Evolutionary conservation across 2,113 vertebrate species (phyloP).

Genomic region (Antennarius striatus): DNA sequence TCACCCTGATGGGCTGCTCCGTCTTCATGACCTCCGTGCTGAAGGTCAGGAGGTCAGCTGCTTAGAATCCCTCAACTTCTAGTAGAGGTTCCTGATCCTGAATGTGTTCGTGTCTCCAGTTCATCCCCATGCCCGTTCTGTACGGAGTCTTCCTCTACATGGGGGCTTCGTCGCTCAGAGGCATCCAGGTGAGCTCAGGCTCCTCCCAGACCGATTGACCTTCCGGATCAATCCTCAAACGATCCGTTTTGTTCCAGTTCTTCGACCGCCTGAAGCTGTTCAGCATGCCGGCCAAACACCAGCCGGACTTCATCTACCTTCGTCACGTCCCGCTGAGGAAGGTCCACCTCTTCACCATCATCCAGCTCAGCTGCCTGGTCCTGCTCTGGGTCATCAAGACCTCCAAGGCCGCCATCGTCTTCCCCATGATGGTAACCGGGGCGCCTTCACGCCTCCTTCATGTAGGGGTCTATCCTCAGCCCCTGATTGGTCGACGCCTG

Average conservation of each 20-base stretch:
- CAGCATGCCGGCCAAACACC: constrained; percentile 97
- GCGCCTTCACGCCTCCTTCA: neutral
- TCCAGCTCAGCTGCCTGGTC: constrained; percentile 93
- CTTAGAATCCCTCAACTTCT: no score
- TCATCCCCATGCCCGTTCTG: constrained; percentile 98
- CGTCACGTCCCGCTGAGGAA: constrained; percentile 96
- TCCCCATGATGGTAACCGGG: constrained; percentile 96
- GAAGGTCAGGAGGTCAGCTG: constrained; percentile 79
- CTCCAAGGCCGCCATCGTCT: constrained; percentile 95
- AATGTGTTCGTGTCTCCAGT: constrained; percentile 73
- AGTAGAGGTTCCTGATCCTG: neutral
- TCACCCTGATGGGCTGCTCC: constrained; percentile 96
- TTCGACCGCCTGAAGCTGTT: constrained; percentile 95
- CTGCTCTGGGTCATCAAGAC: constrained; percentile 98
- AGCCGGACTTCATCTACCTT: constrained; percentile 98
- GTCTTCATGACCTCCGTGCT: constrained; percentile 98
- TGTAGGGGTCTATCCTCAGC: neutral
- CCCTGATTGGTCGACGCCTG: constrained; percentile 1
- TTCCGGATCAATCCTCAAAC: neutral
- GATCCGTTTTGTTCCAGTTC: constrained; percentile 76
- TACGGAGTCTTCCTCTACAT: constrained; percentile 99
- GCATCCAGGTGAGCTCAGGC: constrained; percentile 89
- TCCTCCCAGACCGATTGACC: no score
- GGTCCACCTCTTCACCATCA: constrained; percentile 95
- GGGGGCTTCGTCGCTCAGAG: constrained; percentile 97